Evolutionary conservation across 1,140 invertebrate genomes (phyloP).

Genomic region (Rhagoletis zephyria): DNA sequence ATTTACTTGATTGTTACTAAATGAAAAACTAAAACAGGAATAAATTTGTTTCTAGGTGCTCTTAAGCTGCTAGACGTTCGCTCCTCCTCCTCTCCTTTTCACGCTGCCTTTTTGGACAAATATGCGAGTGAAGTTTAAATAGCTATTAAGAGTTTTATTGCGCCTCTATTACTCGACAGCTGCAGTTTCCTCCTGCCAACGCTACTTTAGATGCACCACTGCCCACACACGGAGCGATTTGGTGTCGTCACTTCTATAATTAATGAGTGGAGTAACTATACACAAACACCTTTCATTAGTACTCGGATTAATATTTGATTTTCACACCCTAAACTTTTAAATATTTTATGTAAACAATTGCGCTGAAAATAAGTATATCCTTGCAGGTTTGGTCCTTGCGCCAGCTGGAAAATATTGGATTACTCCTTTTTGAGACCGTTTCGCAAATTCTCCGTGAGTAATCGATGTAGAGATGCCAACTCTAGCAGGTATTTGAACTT

Average conservation of each 20-base stretch:
- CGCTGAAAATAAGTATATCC: too few species aligned
- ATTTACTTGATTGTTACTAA: not conserved
- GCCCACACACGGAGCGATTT: not conserved
- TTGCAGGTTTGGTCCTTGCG: too few species aligned
- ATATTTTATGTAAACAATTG: too few species aligned
- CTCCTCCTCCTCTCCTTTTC: not conserved
- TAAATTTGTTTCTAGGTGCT: not conserved
- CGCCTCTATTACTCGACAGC: not conserved
- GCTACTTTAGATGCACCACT: not conserved
- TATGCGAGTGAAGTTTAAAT: not conserved
- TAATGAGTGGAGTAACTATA: too few species aligned
- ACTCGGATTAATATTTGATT: too few species aligned
- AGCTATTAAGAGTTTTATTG: not conserved
- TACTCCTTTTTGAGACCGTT: slow-evolving; percentile 52
- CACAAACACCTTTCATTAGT: too few species aligned
- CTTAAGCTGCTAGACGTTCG: not conserved
- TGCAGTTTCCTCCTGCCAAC: not conserved
- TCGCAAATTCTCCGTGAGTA: slow-evolving; percentile 36
- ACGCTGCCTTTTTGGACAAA: too few species aligned
- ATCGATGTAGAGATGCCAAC: not conserved
- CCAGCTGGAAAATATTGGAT: slow-evolving; percentile 37
- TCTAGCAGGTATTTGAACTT: too few species aligned
- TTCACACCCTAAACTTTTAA: too few species aligned
- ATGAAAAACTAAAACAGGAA: not conserved
- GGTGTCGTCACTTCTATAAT: not conserved